Evolutionary conservation across 1,140 invertebrate genomes (phyloP), one percentile per base, ranked within the genome.

Genomic region (Solenopsis invicta): DNA sequence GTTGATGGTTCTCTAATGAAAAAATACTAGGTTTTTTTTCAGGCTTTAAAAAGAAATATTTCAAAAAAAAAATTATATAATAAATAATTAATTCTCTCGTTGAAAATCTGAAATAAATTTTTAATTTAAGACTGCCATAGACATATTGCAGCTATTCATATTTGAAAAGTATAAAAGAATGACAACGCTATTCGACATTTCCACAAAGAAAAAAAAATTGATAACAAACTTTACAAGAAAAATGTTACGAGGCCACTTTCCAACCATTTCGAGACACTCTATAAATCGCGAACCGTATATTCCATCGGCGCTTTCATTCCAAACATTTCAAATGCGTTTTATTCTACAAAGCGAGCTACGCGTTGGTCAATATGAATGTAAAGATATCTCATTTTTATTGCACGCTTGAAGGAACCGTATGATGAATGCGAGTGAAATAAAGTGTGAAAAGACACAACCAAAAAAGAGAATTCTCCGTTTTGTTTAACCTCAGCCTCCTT

Each of bases 331-430:
- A 80, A 41, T 77, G 24, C 16, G 12, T 48, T 64, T 64, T 29
- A 34, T 77, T 77, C 24, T 18, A 41, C 21, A 64, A 75, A 56
- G 29, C 52, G 29, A 5, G 48, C 29, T 29, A 12, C 1, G 29
- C n/a, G 48, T 16, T 34, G 29, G 24, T 54, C 77, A 29, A 71
- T 50, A 45, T 78, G 18, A 41, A 69, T 71, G 34, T 24, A 45
- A 71, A 21, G 2, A 56, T 81, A 37, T 81, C 24, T 54, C 48
- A 24, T 81, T 71, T 81, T 24, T 69, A 69, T 80, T 71, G 77
- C 41, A 45, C 16, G 56, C 64, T 80, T 24, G 48, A 48, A 21
- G 21, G 45, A 80, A 54, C 13, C 12, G 21, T 21, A 10, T n/a
- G 18, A 37, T 24, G 34, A 67, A 80, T 18, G 45, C n/a, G 62